Percentiles rank a stretch among this genome's conserved stretches.
Evolutionary conservation across 35 echinoderm and acorn worm genomes (phyloP).

Genomic region (Eucidaris tribuloides): DNA sequence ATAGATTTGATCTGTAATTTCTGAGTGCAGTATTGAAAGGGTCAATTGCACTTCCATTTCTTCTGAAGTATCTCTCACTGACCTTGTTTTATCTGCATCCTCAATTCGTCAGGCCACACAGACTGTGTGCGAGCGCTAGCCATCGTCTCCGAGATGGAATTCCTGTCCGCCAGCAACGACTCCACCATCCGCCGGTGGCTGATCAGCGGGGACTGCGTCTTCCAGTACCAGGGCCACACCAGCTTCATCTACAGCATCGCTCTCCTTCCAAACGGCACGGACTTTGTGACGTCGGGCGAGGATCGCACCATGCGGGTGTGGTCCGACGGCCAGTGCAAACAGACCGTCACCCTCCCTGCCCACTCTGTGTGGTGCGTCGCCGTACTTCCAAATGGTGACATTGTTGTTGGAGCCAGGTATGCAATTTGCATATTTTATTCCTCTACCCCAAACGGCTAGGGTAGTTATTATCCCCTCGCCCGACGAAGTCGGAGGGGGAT

Average conservation of each 20-base stretch:
- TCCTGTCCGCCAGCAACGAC: slow-evolving; percentile 93
- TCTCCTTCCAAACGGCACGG: slow-evolving; percentile 58
- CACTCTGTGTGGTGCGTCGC: slow-evolving; percentile 92
- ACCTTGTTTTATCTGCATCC: neutral
- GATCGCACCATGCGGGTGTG: slow-evolving; percentile 89
- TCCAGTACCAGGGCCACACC: slow-evolving; percentile 77
- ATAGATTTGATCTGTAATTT: too few relatives aligned
- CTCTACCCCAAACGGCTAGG: too few relatives aligned
- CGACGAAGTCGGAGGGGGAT: too few relatives aligned
- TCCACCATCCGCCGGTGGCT: slow-evolving; percentile 81
- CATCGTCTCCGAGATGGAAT: slow-evolving; percentile 74
- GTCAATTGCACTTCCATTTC: too few relatives aligned
- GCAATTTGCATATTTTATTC: too few relatives aligned
- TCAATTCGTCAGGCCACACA: slow-evolving; percentile 66
- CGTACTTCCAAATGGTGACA: slow-evolving; percentile 80
- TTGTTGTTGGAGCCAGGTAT: slow-evolving; percentile 90
- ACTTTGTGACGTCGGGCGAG: slow-evolving; percentile 85
- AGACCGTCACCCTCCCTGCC: slow-evolving; percentile 89
- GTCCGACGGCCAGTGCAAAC: slow-evolving; percentile 59
- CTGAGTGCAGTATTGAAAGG: too few relatives aligned
- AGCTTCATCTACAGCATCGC: slow-evolving; percentile 85
- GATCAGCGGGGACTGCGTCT: slow-evolving; percentile 77
- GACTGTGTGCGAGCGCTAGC: slow-evolving; percentile 86
- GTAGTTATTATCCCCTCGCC: too few relatives aligned
- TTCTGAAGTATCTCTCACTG: too few relatives aligned